Percentiles rank a stretch among this genome's conserved stretches.
phyloP scores from a whole-genome alignment of 2,888 invertebrate genomes.

The Subacronicta megacephala region DNA sequence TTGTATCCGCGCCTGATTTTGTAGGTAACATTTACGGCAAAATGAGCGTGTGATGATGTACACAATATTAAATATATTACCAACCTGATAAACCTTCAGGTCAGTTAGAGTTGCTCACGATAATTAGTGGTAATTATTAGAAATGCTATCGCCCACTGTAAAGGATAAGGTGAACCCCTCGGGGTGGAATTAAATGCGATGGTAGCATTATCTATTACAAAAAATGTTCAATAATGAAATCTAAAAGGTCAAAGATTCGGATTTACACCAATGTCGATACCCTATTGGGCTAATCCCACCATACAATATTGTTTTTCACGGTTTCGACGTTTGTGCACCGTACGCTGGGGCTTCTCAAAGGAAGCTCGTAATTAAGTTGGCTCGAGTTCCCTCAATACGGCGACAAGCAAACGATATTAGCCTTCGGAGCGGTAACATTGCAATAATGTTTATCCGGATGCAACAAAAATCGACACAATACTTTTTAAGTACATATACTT shows the following conservation, averaged over 20 bases:
- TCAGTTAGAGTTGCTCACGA: neutral
- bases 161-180: slow-evolving; percentile 19
- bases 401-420: slow-evolving; percentile 68
- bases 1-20: too few species aligned
- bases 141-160: slow-evolving; percentile 25
- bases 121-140: slow-evolving; percentile 19
- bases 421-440: slow-evolving; percentile 61
- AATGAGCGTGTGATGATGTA: too few species aligned
- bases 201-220: slow-evolving; percentile 25
- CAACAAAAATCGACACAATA: slow-evolving; percentile 16
- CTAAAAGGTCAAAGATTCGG: slow-evolving; percentile 17
- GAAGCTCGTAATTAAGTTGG: slow-evolving; percentile 71
- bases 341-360: slow-evolving; percentile 63
- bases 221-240: slow-evolving; percentile 29
- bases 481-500: too few species aligned
- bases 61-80: too few species aligned
- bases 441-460: slow-evolving; percentile 62
- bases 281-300: slow-evolving; percentile 51
- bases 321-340: slow-evolving; percentile 52
- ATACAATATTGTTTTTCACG: slow-evolving; percentile 63
- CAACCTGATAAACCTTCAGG: too few species aligned
- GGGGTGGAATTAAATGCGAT: slow-evolving; percentile 6
- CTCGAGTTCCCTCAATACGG: slow-evolving; percentile 65
- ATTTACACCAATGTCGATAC: slow-evolving; percentile 30
- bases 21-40: too few species aligned